phyloP scores from a whole-genome alignment of 2,888 invertebrate species.

The Cosmorhoe ocellata region DNA sequence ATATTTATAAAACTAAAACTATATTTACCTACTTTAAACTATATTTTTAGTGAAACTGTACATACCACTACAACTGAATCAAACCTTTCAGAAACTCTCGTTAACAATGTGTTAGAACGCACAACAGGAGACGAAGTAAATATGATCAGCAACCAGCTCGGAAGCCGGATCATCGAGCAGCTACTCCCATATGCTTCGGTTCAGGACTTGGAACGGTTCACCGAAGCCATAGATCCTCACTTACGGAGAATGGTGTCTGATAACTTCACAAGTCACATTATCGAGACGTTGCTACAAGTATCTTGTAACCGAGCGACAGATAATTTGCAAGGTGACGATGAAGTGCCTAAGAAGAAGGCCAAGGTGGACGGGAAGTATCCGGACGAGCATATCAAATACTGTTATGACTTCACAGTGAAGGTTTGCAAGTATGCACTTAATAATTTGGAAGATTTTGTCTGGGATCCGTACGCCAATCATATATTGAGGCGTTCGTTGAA shows the following conservation, averaged over 20 bases:
- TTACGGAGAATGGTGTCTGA: slow-evolving; percentile 88
- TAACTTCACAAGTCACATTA: slow-evolving; percentile 89
- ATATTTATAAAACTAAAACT: no score
- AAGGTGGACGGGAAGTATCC: slow-evolving; percentile 60
- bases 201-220: slow-evolving; percentile 84
- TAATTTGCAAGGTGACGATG: slow-evolving; percentile 46
- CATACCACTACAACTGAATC: no score
- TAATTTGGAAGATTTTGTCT: slow-evolving; percentile 92
- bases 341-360: slow-evolving; percentile 52
- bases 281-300: slow-evolving; percentile 86
- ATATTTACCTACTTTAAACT: no score
- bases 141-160: slow-evolving; percentile 90
- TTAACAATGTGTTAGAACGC: slow-evolving; percentile 89
- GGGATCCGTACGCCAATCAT: slow-evolving; percentile 90
- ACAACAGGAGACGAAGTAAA: slow-evolving; percentile 87
- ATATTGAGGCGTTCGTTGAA: slow-evolving; percentile 88
- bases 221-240: slow-evolving; percentile 84
- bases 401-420: slow-evolving; percentile 86
- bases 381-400: slow-evolving; percentile 77
- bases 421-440: slow-evolving; percentile 89
- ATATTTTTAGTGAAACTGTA: no score
- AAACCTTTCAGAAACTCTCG: slow-evolving; percentile 82
- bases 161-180: slow-evolving; percentile 89
- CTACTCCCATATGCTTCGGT: slow-evolving; percentile 86
- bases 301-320: slow-evolving; percentile 79